phyloP scores from a whole-genome alignment of 2,888 invertebrate species.

The Hirtodrosophila alboralis region DNA sequence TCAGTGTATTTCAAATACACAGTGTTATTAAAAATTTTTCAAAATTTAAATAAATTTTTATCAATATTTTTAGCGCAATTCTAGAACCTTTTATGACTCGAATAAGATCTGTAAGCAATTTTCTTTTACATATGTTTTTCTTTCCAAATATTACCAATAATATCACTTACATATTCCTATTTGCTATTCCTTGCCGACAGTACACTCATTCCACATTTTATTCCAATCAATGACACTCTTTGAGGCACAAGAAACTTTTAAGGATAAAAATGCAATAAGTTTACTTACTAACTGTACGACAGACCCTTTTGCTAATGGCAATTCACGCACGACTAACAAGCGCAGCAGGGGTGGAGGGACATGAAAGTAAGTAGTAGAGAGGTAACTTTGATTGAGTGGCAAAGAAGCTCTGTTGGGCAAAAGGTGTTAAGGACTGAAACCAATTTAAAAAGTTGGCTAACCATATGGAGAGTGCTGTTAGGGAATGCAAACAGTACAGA shows the following conservation, averaged over 20 bases:
- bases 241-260: constrained; percentile 54
- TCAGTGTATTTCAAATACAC: too few relatives aligned
- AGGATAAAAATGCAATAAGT: constrained; percentile 75
- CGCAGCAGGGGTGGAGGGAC: constrained; percentile 35
- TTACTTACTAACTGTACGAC: constrained; percentile 50
- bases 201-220: constrained; percentile 32
- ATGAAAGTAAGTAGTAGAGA: constrained; percentile 36
- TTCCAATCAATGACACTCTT: constrained; percentile 44
- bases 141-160: too few relatives aligned
- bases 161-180: not conserved
- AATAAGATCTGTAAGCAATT: too few relatives aligned
- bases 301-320: constrained; percentile 71
- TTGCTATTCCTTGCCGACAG: constrained; percentile 16
- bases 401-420: constrained; percentile 51
- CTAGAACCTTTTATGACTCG: too few relatives aligned
- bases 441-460: constrained; percentile 73
- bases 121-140: too few relatives aligned
- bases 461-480: constrained; percentile 64
- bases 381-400: constrained; percentile 69
- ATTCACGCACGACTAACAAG: constrained; percentile 74
- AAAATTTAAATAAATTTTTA: too few relatives aligned
- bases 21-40: too few relatives aligned
- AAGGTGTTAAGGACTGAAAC: constrained; percentile 76
- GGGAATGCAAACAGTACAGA: constrained; percentile 37
- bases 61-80: too few relatives aligned